Evolutionary conservation across 2,888 invertebrate species (phyloP), one percentile per base, ranked within the genome.

Genomic region (Melieria crassipennis): DNA sequence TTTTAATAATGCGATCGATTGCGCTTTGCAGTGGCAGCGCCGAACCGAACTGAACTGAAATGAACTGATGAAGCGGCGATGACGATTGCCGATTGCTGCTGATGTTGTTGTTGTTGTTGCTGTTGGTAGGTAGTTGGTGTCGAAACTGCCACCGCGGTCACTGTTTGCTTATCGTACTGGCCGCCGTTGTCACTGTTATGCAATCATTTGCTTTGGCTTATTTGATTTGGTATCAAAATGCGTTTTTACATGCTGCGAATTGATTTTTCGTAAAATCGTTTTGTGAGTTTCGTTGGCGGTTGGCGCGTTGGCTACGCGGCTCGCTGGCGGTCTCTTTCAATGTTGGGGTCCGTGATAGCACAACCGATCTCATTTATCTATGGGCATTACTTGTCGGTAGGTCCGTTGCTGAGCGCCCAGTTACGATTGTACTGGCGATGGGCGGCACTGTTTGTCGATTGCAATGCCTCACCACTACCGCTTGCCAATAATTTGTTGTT

Each of bases 101-200:
- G 4, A 30, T 30, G 58, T 30, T 30, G 9, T 13, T 52, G 52
- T 52, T 52, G 52, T 52, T 52, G 63, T 66, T 52, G 16, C 13
- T 43, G 43, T 60, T 52, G 52, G n/a, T 57, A 66, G 67, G 77
- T 81, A 78, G 77, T 72, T 55, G 66, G 48, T 63, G 71, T 52
- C 52, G 52, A 30, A 30, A 30, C 52, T 52, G 52, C 52, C 13
- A 6, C 52, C 13, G 52, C 70, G 65, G 70, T 73, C 69, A 30
- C 30, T 30, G 30, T 30, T 2, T 30, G 30, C 30, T 30, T 30
- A 30, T 30, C 30, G 30, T 2, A 30, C 30, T 30, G 30, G 30
- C 30, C 30, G 30, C 30, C 30, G 30, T 30, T 30, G 30, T 65
- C 69, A 30, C 65, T 45, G 70, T 79, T 79, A 79, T 77, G 79